phyloP scores from a whole-genome alignment of 2,113 vertebrate genomes.

The Chlorodrepanis virens region DNA sequence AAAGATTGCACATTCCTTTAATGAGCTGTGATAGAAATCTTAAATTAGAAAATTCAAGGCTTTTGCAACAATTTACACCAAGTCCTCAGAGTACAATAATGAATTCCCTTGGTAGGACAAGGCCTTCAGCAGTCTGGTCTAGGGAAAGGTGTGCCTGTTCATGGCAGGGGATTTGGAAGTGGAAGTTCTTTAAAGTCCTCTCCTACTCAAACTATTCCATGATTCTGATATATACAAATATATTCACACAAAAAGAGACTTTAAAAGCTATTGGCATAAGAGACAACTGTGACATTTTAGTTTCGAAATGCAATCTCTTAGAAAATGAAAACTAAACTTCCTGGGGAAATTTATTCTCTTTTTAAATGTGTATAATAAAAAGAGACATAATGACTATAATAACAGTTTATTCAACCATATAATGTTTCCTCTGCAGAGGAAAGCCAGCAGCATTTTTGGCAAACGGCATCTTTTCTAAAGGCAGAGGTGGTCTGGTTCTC shows the following conservation, averaged over 20 bases:
- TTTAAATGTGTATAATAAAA: not conserved
- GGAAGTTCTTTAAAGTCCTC: not conserved
- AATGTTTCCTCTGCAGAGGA: not conserved
- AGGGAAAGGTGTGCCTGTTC: not conserved
- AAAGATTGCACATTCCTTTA: not conserved
- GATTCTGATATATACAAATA: not conserved
- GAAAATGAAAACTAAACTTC: not conserved
- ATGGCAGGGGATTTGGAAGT: not conserved
- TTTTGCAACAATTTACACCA: not conserved
- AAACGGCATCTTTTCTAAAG: not conserved
- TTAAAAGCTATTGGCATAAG: not conserved
- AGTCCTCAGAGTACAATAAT: not conserved
- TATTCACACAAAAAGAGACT: not conserved
- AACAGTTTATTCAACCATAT: not conserved
- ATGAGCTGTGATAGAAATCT: not conserved
- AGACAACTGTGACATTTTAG: not conserved
- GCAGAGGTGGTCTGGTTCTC: not conserved
- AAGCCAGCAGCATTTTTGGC: not conserved
- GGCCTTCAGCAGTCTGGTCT: not conserved
- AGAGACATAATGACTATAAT: not conserved
- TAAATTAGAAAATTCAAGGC: not conserved
- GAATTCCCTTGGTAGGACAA: not conserved
- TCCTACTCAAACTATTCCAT: not conserved
- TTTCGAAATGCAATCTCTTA: accelerated
- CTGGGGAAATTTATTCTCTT: not conserved